These are phyloP conservation scores for Balaeniceps rex DNA, from an alignment of 2,113 vertebrate genomes.

Conservation along the genomic window DNA sequence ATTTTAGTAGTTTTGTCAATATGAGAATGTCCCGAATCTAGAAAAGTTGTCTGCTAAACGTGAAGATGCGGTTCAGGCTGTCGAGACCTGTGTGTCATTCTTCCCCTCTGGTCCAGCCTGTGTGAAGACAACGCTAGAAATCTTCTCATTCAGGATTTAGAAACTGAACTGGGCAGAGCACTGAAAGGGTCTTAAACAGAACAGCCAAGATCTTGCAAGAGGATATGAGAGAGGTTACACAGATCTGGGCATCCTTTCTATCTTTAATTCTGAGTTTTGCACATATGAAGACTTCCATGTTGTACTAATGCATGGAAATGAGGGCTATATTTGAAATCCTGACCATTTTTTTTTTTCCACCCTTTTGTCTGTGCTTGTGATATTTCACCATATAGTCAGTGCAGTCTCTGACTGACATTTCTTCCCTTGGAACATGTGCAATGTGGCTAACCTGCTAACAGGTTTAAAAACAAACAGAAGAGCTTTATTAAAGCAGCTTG, in stretches of 20 bases:
- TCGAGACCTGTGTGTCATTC: background rate
- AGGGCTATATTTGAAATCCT: background rate
- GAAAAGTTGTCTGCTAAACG: background rate
- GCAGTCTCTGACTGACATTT: background rate
- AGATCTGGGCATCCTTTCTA: background rate
- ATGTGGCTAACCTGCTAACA: background rate
- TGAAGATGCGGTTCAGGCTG: background rate
- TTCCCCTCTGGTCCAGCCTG: background rate
- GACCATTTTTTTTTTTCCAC: background rate
- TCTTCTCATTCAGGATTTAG: background rate
- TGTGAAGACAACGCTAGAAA: background rate
- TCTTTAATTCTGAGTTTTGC: background rate
- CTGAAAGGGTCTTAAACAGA: background rate
- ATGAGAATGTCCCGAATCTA: background rate
- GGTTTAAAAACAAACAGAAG: background rate
- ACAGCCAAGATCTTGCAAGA: background rate
- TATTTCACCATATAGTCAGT: background rate
- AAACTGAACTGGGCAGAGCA: background rate
- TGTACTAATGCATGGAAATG: background rate
- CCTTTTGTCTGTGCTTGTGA: background rate
- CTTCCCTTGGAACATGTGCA: background rate
- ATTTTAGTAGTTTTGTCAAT: background rate
- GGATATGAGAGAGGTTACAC: background rate
- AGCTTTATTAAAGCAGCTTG: conserved; percentile 1
- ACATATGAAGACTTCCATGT: background rate